Base-by-base conservation (phyloP, 2,888 invertebrate species). In the Lithosia quadra region DNA sequence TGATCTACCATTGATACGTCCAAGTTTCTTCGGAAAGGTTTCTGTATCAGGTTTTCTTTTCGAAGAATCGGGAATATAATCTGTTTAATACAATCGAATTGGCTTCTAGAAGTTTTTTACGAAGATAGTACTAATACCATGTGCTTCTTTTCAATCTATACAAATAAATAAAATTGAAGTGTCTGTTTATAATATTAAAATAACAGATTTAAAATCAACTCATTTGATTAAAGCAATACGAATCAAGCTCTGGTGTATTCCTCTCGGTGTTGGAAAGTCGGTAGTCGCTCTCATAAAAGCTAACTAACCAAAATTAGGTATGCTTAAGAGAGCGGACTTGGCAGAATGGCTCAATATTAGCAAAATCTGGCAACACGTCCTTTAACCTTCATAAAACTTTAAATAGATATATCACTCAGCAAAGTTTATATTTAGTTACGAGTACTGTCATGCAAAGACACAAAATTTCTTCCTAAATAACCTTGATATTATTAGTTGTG, bases 41-140 rank as follows among this genome's bases (percentile, higher is more conserved):
- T 65, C 65, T 65, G 43, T 58, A 24, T 1, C 13, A 36, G 1
- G 18, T 33, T 58, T 58, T 65, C 10, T 65, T 58, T 57, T 11
- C 36, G 8, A 56, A 21, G 1, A 21, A 22, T 36, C 18, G 5
- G 22, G 22, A 56, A 24, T 0, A 22, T 53, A 39, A 56, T 64
- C 18, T 36, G 34, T 34, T 24, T 24, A 24, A 24, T 22, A 10
- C 9, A 61, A 43, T 18, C 18, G 22, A 18, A 18, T 24, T 24
- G 8, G 15, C 13, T 59, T 21, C 34, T 3, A 49, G 9, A 49
- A n/a, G 34, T 34, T 36, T 3, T n/a, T 9, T 7, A 21, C 34
- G 34, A 34, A 21, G 3, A 49, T n/a, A n/a, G 18, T 49, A 49
- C 9, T n/a, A n/a, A n/a, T n/a, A n/a, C n/a, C n/a, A n/a, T n/a